These are phyloP conservation scores for Uropetala carovei DNA, from an alignment of 2,888 invertebrate species.

Conservation along the genomic window DNA sequence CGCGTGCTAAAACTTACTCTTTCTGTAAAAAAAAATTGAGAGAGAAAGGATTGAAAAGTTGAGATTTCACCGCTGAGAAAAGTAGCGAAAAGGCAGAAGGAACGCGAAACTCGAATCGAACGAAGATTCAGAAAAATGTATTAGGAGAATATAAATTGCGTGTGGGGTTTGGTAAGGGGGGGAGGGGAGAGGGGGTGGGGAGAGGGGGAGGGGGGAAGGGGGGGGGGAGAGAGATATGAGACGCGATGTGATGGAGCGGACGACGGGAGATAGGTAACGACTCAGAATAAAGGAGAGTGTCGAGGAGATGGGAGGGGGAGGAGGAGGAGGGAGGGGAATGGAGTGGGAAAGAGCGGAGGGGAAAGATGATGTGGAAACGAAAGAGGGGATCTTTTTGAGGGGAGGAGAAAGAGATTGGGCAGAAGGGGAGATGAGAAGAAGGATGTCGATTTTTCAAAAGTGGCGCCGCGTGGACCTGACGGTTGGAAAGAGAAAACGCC, in stretches of 20 bases:
- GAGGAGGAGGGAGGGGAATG: not conserved
- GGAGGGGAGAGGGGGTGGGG: not conserved
- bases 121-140: conserved; percentile 11
- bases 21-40: too few species aligned
- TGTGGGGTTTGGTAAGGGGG: not conserved
- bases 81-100: not conserved
- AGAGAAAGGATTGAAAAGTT: too few species aligned
- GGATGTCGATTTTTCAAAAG: conserved; percentile 62
- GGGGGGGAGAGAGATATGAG: not conserved
- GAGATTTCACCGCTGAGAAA: too few species aligned
- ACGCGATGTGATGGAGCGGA: not conserved
- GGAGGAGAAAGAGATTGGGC: conserved; percentile 52
- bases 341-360: too few species aligned
- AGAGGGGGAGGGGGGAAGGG: not conserved
- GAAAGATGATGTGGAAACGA: not conserved
- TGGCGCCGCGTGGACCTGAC: conserved; percentile 62
- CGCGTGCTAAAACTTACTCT: too few species aligned
- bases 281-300: not conserved
- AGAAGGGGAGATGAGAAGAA: conserved; percentile 36
- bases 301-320: not conserved
- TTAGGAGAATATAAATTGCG: conserved; percentile 43
- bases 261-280: conserved; percentile 12
- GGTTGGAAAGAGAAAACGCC: conserved; percentile 60
- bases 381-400: not conserved
- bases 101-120: not conserved